These are phyloP conservation scores for Lota lota DNA, from an alignment of 2,113 vertebrate species.

Conservation along the genomic window DNA sequence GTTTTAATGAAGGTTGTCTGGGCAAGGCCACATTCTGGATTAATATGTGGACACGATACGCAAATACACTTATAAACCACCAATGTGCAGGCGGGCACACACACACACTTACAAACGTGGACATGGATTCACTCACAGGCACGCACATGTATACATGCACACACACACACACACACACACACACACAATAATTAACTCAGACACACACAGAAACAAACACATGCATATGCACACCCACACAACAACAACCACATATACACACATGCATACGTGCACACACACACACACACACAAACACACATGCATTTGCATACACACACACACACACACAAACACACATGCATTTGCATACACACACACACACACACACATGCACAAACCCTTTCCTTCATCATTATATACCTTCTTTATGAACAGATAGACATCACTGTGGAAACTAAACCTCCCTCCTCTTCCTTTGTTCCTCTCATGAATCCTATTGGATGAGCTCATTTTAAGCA, in stretches of 20 bases:
- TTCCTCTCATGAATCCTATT: conserved; percentile 42
- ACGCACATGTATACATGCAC: neutral
- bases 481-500: conserved; percentile 63
- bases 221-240: neutral
- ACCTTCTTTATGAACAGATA: conserved; percentile 23
- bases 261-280: neutral
- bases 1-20: too few relatives aligned
- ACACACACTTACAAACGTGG: neutral
- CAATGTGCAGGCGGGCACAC: neutral
- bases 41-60: neutral
- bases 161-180: conserved; percentile 3
- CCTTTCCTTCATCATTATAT: neutral
- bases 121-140: neutral
- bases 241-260: neutral
- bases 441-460: conserved; percentile 46
- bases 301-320: neutral
- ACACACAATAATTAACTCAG: too few relatives aligned
- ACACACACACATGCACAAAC: neutral
- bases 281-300: neutral
- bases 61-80: neutral
- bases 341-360: conserved; percentile 1
- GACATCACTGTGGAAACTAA: conserved; percentile 40
- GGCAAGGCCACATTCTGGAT: neutral
- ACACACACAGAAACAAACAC: neutral
- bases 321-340: neutral